These are phyloP conservation scores for Acyrthosiphon pisum DNA, from an alignment of 1,140 invertebrate species.

Conservation along the genomic window DNA sequence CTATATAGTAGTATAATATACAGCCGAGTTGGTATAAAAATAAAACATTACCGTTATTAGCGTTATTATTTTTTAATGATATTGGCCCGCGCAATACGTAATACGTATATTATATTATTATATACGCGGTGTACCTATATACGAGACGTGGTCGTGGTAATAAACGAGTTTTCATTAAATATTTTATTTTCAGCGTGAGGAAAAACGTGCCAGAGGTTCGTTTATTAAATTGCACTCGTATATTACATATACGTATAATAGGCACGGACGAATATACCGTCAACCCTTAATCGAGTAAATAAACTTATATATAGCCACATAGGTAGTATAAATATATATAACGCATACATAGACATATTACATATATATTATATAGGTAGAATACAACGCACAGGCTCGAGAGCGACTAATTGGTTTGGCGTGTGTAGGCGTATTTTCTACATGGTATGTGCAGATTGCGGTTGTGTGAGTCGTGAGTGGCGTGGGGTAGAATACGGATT, in stretches of 20 bases:
- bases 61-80: slow-evolving; percentile 37
- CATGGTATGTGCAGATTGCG: not conserved
- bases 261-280: not conserved
- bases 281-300: slow-evolving; percentile 25
- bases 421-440: not conserved
- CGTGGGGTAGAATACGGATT: not conserved
- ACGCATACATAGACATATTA: not conserved
- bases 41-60: slow-evolving; percentile 29
- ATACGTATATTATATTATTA: slow-evolving; percentile 13
- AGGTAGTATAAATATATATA: no score
- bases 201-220: not conserved
- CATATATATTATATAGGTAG: no score
- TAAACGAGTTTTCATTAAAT: slow-evolving; percentile 28
- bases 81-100: slow-evolving; percentile 10
- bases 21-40: not conserved
- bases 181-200: not conserved
- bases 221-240: slow-evolving; percentile 16
- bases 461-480: not conserved
- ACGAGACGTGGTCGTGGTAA: not conserved
- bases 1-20: not conserved
- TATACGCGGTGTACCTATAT: not conserved
- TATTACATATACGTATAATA: not conserved
- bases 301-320: no score
- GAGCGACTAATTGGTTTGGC: not conserved
- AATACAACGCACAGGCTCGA: not conserved